These are phyloP conservation scores for Cinclus mexicanus DNA, from an alignment of 2,113 vertebrate genomes.

Conservation along the genomic window DNA sequence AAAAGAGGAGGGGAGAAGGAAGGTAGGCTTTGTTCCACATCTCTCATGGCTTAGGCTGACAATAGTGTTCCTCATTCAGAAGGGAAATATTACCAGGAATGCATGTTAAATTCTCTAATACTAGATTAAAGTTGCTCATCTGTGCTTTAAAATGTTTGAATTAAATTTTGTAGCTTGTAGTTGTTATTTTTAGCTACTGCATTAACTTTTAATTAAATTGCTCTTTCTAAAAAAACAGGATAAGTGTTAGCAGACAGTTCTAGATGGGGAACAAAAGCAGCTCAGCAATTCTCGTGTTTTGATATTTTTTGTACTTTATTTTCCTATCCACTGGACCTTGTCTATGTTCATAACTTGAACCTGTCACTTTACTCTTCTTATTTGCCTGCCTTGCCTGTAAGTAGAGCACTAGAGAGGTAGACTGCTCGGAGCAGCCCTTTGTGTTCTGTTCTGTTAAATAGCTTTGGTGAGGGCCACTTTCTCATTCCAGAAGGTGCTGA, in stretches of 20 bases:
- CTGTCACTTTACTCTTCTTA: neutral
- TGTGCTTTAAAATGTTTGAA: neutral
- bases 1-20: slow-evolving; percentile 95
- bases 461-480: slow-evolving; percentile 19
- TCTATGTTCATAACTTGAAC: neutral
- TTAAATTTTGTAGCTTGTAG: neutral
- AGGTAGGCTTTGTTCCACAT: slow-evolving; percentile 75
- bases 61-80: neutral
- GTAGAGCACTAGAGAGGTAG: neutral
- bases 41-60: neutral
- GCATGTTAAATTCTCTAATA: neutral
- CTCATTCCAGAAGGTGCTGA: slow-evolving; percentile 35
- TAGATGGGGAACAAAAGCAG: neutral
- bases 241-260: neutral
- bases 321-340: fast-evolving
- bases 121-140: neutral
- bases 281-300: neutral
- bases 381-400: neutral
- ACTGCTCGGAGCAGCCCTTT: neutral
- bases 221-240: neutral
- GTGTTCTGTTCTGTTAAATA: neutral
- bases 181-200: neutral
- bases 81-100: neutral
- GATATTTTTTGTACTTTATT: neutral
- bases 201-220: neutral